Evolutionary conservation across 2,888 invertebrate species (phyloP).

Genomic region (Paralinhomoeus sp.): DNA sequence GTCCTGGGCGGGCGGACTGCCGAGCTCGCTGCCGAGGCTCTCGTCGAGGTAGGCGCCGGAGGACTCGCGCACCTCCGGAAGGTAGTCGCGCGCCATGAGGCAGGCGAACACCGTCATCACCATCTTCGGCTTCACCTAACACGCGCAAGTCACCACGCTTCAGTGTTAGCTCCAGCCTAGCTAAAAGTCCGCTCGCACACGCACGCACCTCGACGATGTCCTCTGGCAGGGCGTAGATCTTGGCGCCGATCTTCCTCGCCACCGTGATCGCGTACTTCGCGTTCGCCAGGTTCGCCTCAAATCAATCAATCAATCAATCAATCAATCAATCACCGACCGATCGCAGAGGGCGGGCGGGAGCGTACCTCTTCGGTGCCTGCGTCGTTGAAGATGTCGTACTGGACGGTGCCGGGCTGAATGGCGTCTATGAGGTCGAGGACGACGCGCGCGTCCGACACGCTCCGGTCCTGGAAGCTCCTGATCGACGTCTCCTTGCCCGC

Average conservation of each 20-base stretch:
- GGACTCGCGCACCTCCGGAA: too few relatives aligned
- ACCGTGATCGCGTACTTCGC: slow-evolving; percentile 98
- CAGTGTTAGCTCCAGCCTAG: too few relatives aligned
- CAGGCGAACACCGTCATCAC: slow-evolving; percentile 99
- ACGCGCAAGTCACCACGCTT: too few relatives aligned
- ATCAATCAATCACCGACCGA: too few relatives aligned
- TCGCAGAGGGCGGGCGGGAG: neutral
- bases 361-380: slow-evolving; percentile 40
- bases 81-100: slow-evolving; percentile 88
- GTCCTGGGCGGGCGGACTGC: too few relatives aligned
- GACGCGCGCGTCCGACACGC: slow-evolving; percentile 62
- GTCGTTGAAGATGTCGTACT: slow-evolving; percentile 65
- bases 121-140: too few relatives aligned
- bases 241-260: slow-evolving; percentile 86
- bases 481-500: slow-evolving; percentile 29
- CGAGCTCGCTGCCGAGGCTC: too few relatives aligned
- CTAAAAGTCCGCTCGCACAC: too few relatives aligned
- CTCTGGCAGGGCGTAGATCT: slow-evolving; percentile 91
- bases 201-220: slow-evolving; percentile 86
- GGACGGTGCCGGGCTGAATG: slow-evolving; percentile 80
- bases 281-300: slow-evolving; percentile 72
- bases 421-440: slow-evolving; percentile 86
- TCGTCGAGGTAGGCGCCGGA: too few relatives aligned
- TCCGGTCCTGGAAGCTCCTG: slow-evolving; percentile 46
- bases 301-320: too few relatives aligned